phyloP scores from a whole-genome alignment of 2,888 invertebrate species.

The Sinopyrophorus schimmeli region DNA sequence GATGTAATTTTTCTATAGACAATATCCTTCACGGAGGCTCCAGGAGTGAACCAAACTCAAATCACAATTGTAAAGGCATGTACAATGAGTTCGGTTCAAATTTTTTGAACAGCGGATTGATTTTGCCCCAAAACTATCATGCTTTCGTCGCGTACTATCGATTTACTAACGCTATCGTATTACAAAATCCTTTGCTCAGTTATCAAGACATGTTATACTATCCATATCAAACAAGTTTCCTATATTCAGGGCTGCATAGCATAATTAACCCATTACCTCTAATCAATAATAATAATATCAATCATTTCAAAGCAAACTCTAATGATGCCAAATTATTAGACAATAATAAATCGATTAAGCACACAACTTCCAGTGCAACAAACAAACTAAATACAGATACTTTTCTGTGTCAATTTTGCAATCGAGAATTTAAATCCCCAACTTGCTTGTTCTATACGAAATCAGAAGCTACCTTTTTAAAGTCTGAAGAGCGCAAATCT shows the following conservation, averaged over 20 bases:
- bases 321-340: slow-evolving; percentile 22
- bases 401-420: slow-evolving; percentile 62
- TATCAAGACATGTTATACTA: slow-evolving; percentile 48
- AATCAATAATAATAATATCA: slow-evolving; percentile 26
- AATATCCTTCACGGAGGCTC: slow-evolving; percentile 32
- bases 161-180: slow-evolving; percentile 37
- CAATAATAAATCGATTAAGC: slow-evolving; percentile 21
- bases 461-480: slow-evolving; percentile 49
- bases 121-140: slow-evolving; percentile 34
- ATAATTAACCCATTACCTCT: slow-evolving; percentile 57
- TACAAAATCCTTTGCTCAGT: slow-evolving; percentile 45
- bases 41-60: too few species aligned
- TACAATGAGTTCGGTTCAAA: slow-evolving; percentile 18
- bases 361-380: slow-evolving; percentile 5
- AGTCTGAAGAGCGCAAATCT: slow-evolving; percentile 54
- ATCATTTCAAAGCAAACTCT: slow-evolving; percentile 16
- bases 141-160: slow-evolving; percentile 42
- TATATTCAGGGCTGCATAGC: slow-evolving; percentile 65
- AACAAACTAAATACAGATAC: slow-evolving; percentile 49
- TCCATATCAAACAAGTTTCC: slow-evolving; percentile 54
- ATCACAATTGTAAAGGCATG: slow-evolving; percentile 7
- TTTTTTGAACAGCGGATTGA: slow-evolving; percentile 19
- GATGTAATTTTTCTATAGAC: slow-evolving; percentile 32
- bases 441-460: slow-evolving; percentile 62
- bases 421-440: slow-evolving; percentile 59